Base-by-base conservation (phyloP, 2,113 vertebrate genomes). In the Lamprotornis superbus region DNA sequence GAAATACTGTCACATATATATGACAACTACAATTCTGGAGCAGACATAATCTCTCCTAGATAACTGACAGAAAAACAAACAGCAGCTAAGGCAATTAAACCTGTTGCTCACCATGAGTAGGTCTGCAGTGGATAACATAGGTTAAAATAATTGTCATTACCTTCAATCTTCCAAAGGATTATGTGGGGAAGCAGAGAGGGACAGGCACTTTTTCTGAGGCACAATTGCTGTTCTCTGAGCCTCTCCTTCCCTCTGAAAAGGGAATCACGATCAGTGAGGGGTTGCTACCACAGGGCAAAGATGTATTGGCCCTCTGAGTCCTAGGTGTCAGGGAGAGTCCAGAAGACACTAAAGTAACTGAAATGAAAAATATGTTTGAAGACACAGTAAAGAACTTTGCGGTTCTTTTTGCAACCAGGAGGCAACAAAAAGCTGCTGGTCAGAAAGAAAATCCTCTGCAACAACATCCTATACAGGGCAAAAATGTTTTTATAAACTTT, bases 151-250 rank as follows among this genome's bases (percentile, higher is more conserved):
- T 37, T 83, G 83, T 53, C 33, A 44, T 60, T 22, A 42, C 10
- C 11, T 21, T 47, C 33, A 27, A 1, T 52, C 30, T 68, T 76
- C 27, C 33, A 23, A 59, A 35, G 9, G 49, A 27, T 63, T 39
- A 7, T 42, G 12, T 5, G 12, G 10, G 27, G 33, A 88, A 59
- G 31, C 28, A 44, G 31, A 82, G 19, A 37, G 24, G 22, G 31
- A 31, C 5, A 10, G 0, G 0, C 1, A 20, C 12, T 46, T 76
- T 22, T 79, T 13, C 28, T 86, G 19, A 65, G 42, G 37, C 0
- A 0, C 22, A 35, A 1, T 22, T 81, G 50, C 37, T 65, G 21
- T 31, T 64, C 18, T 59, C 67, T 20, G 47, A 76, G 39, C 28
- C 46, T 74, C 63, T 69, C 46, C 22, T 82, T 35, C 11, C 10